phyloP scores from a whole-genome alignment of 2,113 vertebrate species.

The Psephotus haematonotus region DNA sequence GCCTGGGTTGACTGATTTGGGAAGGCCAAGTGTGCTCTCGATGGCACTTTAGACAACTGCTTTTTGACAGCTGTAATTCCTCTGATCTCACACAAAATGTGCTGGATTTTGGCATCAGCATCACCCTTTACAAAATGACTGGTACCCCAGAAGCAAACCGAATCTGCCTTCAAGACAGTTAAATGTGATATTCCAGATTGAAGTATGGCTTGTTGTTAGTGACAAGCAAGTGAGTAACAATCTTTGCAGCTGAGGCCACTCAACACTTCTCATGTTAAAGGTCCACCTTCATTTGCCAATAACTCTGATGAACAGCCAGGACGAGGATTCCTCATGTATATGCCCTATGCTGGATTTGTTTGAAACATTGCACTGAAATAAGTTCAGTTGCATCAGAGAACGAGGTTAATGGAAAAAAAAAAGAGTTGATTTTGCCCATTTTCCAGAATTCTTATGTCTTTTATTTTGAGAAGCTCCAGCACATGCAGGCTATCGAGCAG shows the following conservation, averaged over 20 bases:
- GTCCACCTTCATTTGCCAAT: neutral
- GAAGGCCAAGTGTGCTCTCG: neutral
- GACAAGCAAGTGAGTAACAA: neutral
- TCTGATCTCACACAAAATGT: neutral
- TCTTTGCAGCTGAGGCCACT: neutral
- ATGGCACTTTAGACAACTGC: neutral
- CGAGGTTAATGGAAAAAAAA: neutral
- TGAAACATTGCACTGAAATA: neutral
- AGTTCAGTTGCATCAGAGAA: neutral
- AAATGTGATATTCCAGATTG: neutral
- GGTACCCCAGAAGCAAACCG: conserved; percentile 4
- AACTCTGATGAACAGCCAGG: neutral
- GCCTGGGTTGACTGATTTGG: neutral
- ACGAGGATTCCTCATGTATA: neutral
- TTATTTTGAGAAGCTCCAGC: conserved; percentile 9
- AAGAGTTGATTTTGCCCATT: neutral
- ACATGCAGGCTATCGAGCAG: neutral
- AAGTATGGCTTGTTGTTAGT: neutral
- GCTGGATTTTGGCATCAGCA: neutral
- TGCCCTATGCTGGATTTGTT: neutral
- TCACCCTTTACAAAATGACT: neutral
- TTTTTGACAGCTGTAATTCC: conserved; percentile 36
- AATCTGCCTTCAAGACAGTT: neutral
- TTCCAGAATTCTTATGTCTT: neutral
- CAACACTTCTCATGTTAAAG: neutral